Percentiles rank a stretch among this genome's conserved stretches.
Evolutionary conservation across 2,113 vertebrate genomes (phyloP).

Genomic region (Hirundichthys speculiger): DNA sequence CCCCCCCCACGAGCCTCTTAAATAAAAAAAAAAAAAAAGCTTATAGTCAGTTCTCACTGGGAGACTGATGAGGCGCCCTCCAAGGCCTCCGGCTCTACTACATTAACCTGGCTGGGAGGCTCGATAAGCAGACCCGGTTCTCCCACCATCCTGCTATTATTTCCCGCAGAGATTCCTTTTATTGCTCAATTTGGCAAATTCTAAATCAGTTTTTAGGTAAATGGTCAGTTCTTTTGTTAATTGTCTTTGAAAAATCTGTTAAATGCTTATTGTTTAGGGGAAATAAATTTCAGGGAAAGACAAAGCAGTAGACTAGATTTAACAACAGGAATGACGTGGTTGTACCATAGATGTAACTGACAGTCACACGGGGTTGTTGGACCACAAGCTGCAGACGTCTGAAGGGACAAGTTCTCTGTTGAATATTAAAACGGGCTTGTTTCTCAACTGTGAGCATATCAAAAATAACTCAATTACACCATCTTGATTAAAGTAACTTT

Average conservation of each 20-base stretch:
- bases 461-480: slow-evolving; percentile 38
- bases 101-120: slow-evolving; percentile 27
- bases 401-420: not conserved
- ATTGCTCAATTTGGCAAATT: not conserved
- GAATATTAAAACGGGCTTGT: not conserved
- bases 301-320: not conserved
- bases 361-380: not conserved
- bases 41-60: slow-evolving; percentile 74
- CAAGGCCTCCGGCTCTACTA: slow-evolving; percentile 28
- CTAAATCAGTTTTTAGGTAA: not conserved
- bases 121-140: slow-evolving; percentile 35
- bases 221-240: not conserved
- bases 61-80: slow-evolving; percentile 45
- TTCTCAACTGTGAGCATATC: slow-evolving; percentile 5
- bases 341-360: not conserved
- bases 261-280: not conserved
- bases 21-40: slow-evolving; percentile 28
- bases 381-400: slow-evolving; percentile 9
- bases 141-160: slow-evolving; percentile 4
- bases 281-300: not conserved
- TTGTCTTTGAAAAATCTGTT: not conserved
- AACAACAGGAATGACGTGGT: not conserved
- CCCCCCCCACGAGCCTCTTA: too few relatives aligned
- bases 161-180: slow-evolving; percentile 8
- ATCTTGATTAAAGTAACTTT: slow-evolving; percentile 37